Evolutionary conservation across 2,113 vertebrate species (phyloP).

Genomic region (Coregonus clupeaformis): DNA sequence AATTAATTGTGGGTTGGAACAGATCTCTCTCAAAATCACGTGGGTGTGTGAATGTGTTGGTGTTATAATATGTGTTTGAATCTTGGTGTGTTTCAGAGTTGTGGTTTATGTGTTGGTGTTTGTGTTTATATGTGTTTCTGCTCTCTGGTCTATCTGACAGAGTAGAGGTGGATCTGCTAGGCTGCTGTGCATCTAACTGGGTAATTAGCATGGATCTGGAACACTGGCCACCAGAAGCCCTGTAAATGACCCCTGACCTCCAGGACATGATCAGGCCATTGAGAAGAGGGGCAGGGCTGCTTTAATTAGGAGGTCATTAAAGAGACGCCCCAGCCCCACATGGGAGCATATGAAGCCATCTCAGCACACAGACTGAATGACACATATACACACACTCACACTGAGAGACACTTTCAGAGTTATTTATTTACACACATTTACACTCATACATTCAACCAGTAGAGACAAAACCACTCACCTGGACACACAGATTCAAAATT

Average conservation of each 20-base stretch:
- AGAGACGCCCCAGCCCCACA: slow-evolving; percentile 59
- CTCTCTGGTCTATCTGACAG: neutral
- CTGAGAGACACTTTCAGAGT: neutral
- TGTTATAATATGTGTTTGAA: neutral
- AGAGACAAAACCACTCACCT: neutral
- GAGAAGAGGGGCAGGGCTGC: slow-evolving; percentile 61
- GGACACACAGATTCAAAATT: neutral
- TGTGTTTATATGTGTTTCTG: neutral
- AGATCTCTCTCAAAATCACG: no score
- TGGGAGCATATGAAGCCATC: slow-evolving; percentile 37
- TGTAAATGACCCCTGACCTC: slow-evolving; percentile 71
- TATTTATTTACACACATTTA: neutral
- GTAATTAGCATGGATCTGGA: slow-evolving; percentile 64
- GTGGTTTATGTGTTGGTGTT: neutral
- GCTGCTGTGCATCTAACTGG: slow-evolving; percentile 15
- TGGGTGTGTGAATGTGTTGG: no score
- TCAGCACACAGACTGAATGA: slow-evolving; percentile 15
- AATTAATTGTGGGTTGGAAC: no score
- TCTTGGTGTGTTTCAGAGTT: neutral
- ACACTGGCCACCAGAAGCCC: slow-evolving; percentile 66
- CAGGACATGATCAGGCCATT: slow-evolving; percentile 69
- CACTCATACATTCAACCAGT: slow-evolving; percentile 13
- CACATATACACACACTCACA: neutral
- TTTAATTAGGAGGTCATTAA: slow-evolving; percentile 75
- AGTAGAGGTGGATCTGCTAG: neutral